Percentiles rank a stretch among this genome's conserved stretches.
Conservation (phyloP, 2,888 invertebrate genomes). For the Sinhomidia bicolor region DNA sequence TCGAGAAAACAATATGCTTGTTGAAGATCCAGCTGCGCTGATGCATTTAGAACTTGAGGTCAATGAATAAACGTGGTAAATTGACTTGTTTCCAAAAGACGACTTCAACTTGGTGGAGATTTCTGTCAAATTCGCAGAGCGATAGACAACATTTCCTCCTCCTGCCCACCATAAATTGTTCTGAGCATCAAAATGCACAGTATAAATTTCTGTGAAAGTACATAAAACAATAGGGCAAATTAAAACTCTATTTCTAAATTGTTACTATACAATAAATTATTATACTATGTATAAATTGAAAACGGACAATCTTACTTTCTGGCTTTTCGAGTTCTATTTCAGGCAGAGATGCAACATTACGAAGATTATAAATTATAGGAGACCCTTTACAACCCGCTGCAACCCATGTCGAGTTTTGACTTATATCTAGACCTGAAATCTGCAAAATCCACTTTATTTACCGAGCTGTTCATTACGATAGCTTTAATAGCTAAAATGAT, state of each 20-base stretch:
- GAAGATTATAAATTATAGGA: conserved; percentile 75
- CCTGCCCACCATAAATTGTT: conserved; percentile 77
- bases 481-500: too few species aligned
- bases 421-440: conserved; percentile 75
- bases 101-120: conserved; percentile 62
- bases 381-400: conserved; percentile 74
- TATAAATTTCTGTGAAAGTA: conserved; percentile 71
- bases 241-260: too few species aligned
- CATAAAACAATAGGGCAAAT: not conserved
- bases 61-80: conserved; percentile 77
- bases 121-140: conserved; percentile 66
- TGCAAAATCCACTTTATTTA: conserved; percentile 14
- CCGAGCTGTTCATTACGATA: too few species aligned
- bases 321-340: conserved; percentile 65
- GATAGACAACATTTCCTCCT: conserved; percentile 70
- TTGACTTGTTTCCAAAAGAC: conserved; percentile 68
- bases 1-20: conserved; percentile 75
- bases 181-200: conserved; percentile 69
- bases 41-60: conserved; percentile 64
- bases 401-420: conserved; percentile 75
- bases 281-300: too few species aligned
- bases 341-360: conserved; percentile 70
- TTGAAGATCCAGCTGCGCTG: conserved; percentile 75
- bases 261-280: too few species aligned
- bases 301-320: conserved; percentile 53